These are phyloP conservation scores for Apostichopus leukothele DNA, from an alignment of 53 echinoderm and acorn worm species.

Conservation along the genomic window DNA sequence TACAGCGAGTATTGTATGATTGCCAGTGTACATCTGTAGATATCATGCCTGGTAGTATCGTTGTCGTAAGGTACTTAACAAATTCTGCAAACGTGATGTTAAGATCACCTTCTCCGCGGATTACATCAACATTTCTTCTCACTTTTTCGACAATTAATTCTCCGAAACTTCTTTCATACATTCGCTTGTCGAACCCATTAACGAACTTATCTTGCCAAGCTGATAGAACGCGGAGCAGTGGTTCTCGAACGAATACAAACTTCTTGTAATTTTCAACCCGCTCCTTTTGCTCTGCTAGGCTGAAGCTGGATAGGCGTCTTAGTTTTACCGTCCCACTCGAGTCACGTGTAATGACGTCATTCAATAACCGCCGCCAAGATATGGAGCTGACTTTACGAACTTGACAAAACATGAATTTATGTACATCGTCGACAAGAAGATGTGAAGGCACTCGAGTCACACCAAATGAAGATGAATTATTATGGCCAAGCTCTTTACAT, in stretches of 20 bases:
- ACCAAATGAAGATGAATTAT: neutral
- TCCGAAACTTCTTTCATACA: slow-evolving; percentile 46
- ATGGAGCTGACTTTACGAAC: slow-evolving; percentile 63
- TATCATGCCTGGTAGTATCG: neutral
- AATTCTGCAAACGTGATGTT: slow-evolving; percentile 43
- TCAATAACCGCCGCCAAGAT: slow-evolving; percentile 50
- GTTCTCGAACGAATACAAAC: slow-evolving; percentile 71
- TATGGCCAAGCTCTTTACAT: neutral
- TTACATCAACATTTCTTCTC: neutral
- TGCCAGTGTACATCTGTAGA: slow-evolving; percentile 82
- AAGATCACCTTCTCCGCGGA: neutral
- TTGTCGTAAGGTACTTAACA: slow-evolving; percentile 10
- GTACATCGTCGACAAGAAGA: slow-evolving; percentile 56
- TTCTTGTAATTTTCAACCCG: slow-evolving; percentile 50
- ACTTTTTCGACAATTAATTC: slow-evolving; percentile 38
- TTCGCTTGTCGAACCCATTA: slow-evolving; percentile 29
- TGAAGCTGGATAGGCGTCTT: slow-evolving; percentile 46
- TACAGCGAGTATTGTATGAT: slow-evolving; percentile 67
- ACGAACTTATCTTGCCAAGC: slow-evolving; percentile 70
- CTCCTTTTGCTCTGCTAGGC: slow-evolving; percentile 26
- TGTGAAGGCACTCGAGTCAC: slow-evolving; percentile 13
- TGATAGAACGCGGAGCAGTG: slow-evolving; percentile 57
- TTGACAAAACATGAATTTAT: slow-evolving; percentile 59
- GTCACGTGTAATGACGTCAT: slow-evolving; percentile 26
- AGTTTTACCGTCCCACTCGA: neutral